phyloP scores from a whole-genome alignment of 2,888 invertebrate species.

The Acanthopleura granulata region DNA sequence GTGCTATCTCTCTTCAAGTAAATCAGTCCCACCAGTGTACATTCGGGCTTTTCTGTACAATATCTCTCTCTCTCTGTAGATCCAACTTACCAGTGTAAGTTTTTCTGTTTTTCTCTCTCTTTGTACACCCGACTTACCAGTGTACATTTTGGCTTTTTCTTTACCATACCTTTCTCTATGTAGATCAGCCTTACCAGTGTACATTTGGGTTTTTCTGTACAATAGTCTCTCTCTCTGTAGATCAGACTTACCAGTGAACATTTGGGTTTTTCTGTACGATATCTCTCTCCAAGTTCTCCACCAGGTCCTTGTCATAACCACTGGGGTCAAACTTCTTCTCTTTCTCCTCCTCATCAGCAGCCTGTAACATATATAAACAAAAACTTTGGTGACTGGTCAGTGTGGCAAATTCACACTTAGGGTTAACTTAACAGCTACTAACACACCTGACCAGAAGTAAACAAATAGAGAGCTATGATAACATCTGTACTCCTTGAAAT shows the following conservation, averaged over 20 bases:
- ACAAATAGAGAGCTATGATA: no score
- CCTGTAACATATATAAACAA: neutral
- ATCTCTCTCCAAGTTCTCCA: conserved; percentile 94
- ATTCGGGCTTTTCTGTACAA: conserved; percentile 97
- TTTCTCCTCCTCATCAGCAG: conserved; percentile 45
- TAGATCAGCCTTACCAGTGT: conserved; percentile 84
- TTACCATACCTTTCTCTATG: neutral
- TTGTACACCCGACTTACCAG: no score
- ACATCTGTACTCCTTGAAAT: no score
- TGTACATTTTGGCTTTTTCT: no score
- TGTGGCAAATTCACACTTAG: no score
- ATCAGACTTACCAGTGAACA: conserved; percentile 89
- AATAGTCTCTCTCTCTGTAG: neutral
- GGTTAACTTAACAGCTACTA: no score
- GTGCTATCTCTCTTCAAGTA: no score
- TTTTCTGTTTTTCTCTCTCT: no score
- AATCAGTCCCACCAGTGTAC: conserved; percentile 70
- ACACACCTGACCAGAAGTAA: no score
- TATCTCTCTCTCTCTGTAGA: conserved; percentile 78
- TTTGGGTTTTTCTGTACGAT: conserved; percentile 97
- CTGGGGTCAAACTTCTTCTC: conserved; percentile 86
- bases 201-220: conserved; percentile 77
- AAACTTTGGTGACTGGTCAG: no score
- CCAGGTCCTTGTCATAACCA: conserved; percentile 89
- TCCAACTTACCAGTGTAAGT: no score